phyloP scores from a whole-genome alignment of 1,140 invertebrate species.

The Drosophila pseudoobscura region DNA sequence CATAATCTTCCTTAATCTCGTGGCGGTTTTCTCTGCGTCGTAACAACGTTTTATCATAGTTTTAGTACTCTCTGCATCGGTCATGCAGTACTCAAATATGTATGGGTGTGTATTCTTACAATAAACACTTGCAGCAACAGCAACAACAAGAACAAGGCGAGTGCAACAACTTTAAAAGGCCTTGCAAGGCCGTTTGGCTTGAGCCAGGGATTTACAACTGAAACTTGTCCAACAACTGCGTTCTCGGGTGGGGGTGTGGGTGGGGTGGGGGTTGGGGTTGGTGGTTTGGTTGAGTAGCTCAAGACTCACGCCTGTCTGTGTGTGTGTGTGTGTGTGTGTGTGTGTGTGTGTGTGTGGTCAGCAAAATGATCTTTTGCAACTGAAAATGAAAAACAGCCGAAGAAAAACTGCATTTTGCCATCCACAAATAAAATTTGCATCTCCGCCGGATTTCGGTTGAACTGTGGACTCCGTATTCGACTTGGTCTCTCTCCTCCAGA shows the following conservation, averaged over 20 bases:
- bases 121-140: slow-evolving; percentile 22
- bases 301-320: slow-evolving; percentile 3
- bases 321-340: slow-evolving; percentile 21
- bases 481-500: slow-evolving; percentile 28
- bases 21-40: too few relatives aligned
- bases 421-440: slow-evolving; percentile 55
- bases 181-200: slow-evolving; percentile 74
- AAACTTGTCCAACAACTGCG: slow-evolving; percentile 41
- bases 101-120: slow-evolving; percentile 56
- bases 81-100: background rate
- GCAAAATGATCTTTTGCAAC: slow-evolving; percentile 34
- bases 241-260: background rate
- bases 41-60: slow-evolving; percentile 12
- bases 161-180: slow-evolving; percentile 81
- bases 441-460: slow-evolving; percentile 15
- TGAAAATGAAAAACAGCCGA: slow-evolving; percentile 6
- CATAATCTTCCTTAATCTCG: too few relatives aligned
- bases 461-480: slow-evolving; percentile 29
- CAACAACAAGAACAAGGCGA: slow-evolving; percentile 39
- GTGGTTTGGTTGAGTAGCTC: background rate
- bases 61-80: too few relatives aligned
- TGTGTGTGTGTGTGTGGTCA: slow-evolving; percentile 32
- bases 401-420: slow-evolving; percentile 1
- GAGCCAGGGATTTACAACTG: slow-evolving; percentile 49
- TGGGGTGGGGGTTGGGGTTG: too few relatives aligned